A percentile compares a stretch with the other conserved stretches of the same genome.
phyloP scores from a whole-genome alignment of 92 coral and sea anemone genomes.

The Paragorgia papillata region DNA sequence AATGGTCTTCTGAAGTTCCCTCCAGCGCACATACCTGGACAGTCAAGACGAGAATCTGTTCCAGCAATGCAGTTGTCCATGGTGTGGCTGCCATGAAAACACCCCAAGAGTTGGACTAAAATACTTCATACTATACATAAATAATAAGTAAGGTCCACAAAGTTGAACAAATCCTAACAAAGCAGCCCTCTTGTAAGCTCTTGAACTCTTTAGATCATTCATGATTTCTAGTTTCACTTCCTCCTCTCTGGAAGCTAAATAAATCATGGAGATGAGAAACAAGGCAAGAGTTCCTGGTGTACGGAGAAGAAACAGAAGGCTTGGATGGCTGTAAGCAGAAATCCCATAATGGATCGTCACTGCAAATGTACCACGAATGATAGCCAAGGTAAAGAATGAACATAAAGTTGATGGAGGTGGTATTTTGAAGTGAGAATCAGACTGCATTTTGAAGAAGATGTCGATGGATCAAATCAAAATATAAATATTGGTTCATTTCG shows the following conservation, averaged over 20 bases:
- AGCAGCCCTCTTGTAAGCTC: constrained; percentile 77
- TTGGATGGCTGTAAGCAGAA: constrained; percentile 67
- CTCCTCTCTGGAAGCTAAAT: constrained; percentile 50
- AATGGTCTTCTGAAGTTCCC: background rate
- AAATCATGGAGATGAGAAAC: constrained; percentile 61
- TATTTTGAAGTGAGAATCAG: background rate
- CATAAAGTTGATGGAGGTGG: background rate
- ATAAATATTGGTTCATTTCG: background rate
- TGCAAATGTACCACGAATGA: constrained; percentile 89
- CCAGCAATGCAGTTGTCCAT: constrained; percentile 77
- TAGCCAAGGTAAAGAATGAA: constrained; percentile 70
- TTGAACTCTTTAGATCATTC: constrained; percentile 55
- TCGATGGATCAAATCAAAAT: background rate
- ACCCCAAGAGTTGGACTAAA: constrained; percentile 87
- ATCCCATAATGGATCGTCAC: constrained; percentile 79
- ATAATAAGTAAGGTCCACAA: constrained; percentile 87
- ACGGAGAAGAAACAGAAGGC: constrained; percentile 86
- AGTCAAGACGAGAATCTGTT: constrained; percentile 35
- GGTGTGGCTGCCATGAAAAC: constrained; percentile 93
- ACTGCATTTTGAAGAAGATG: constrained; percentile 12
- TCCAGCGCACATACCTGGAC: constrained; percentile 2
- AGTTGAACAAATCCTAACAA: constrained; percentile 89
- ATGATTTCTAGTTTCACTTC: constrained; percentile 63
- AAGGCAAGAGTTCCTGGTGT: constrained; percentile 84
- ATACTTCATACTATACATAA: constrained; percentile 78